Conservation (phyloP, 1,140 invertebrate species). For the Heterodera schachtii region DNA sequence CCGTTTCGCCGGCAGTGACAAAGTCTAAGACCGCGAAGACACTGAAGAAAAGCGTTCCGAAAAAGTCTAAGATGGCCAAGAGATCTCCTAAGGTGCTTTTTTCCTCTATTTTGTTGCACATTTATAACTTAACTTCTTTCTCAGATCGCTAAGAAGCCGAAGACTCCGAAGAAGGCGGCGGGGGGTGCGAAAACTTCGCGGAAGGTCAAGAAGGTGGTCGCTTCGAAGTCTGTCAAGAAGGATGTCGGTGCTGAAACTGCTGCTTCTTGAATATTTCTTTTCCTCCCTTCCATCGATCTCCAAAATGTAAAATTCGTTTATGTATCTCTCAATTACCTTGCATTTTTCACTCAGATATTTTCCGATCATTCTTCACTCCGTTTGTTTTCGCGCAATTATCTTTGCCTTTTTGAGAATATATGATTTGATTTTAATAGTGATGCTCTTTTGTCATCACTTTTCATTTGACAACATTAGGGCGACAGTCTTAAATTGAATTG, state of each 20-base stretch:
- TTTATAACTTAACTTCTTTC: neutral
- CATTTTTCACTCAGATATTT: too few relatives aligned
- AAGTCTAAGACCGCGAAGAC: constrained; percentile 3
- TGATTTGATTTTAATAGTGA: too few relatives aligned
- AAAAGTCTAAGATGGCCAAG: constrained; percentile 17
- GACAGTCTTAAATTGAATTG: too few relatives aligned
- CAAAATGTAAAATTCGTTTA: neutral
- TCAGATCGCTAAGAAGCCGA: constrained; percentile 16
- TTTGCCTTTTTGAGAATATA: too few relatives aligned
- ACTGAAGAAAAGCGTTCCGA: constrained; percentile 10
- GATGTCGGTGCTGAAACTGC: neutral
- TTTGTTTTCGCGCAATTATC: too few relatives aligned
- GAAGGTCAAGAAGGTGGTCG: neutral
- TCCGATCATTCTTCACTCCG: too few relatives aligned
- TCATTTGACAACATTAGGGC: too few relatives aligned
- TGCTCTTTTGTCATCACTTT: too few relatives aligned
- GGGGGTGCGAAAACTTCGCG: neutral
- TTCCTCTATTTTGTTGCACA: neutral
- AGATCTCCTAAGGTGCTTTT: constrained; percentile 14
- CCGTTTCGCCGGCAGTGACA: neutral
- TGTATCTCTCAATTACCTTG: too few relatives aligned
- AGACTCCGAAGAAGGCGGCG: neutral
- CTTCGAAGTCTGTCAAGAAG: neutral
- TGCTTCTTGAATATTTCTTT: neutral
- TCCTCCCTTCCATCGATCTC: neutral